Evolutionary conservation across 2,888 invertebrate species (phyloP).

Genomic region (Notocelia uddmanniana): DNA sequence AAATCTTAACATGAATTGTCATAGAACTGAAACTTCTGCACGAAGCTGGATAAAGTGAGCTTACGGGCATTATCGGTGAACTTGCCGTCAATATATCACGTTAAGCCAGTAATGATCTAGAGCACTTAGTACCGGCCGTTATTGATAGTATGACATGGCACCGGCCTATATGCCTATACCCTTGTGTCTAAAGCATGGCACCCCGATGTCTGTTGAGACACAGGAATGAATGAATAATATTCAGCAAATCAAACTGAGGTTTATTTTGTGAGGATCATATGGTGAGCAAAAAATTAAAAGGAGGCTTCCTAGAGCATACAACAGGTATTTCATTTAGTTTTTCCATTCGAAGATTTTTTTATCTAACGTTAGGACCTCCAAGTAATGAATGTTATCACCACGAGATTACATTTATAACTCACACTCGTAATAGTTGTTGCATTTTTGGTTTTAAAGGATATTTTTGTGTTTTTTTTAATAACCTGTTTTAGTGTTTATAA

Average conservation of each 20-base stretch:
- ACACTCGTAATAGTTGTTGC: no score
- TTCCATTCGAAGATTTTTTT: no score
- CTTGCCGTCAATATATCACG: constrained; percentile 67
- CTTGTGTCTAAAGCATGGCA: background rate
- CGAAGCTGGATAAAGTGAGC: constrained; percentile 55
- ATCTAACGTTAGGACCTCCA: no score
- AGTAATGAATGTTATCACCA: no score
- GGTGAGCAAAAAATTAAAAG: no score
- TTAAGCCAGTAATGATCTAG: constrained; percentile 67
- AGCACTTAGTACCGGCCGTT: constrained; percentile 65
- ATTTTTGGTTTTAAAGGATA: no score
- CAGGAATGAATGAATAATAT: background rate
- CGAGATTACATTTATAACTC: no score
- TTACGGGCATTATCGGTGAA: constrained; percentile 63
- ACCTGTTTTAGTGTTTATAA: no score
- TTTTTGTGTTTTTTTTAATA: no score
- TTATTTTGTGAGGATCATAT: no score
- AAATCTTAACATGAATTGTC: constrained; percentile 5
- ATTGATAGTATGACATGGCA: constrained; percentile 61
- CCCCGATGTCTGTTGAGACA: background rate
- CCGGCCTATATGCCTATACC: constrained; percentile 28
- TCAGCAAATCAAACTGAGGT: background rate
- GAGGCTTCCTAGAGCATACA: no score
- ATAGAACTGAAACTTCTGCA: constrained; percentile 55
- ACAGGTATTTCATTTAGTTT: no score